Percentiles rank a stretch among this genome's conserved stretches.
phyloP scores from a whole-genome alignment of 2,113 vertebrate genomes.

The Morone saxatilis region DNA sequence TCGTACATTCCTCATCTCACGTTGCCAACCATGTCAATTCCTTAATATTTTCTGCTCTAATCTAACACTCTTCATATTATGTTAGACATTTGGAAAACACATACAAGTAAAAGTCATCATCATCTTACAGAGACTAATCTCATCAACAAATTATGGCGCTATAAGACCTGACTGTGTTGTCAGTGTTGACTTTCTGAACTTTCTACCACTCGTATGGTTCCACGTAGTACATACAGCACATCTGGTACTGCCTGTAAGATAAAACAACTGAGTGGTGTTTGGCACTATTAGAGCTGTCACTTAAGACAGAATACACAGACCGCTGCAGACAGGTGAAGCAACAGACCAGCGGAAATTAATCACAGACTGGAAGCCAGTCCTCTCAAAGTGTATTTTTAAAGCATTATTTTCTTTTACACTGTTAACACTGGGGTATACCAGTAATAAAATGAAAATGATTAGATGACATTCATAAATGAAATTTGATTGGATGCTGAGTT shows the following conservation, averaged over 20 bases:
- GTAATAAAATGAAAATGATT: background rate
- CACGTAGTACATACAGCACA: slow-evolving; percentile 1
- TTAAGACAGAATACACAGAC: background rate
- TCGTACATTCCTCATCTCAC: slow-evolving; percentile 56
- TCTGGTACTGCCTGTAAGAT: slow-evolving; percentile 28
- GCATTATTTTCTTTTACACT: slow-evolving; percentile 2
- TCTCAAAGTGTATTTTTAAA: background rate
- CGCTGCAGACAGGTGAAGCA: slow-evolving; percentile 39
- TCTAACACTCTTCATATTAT: slow-evolving; percentile 9
- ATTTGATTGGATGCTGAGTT: background rate
- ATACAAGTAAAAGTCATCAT: background rate
- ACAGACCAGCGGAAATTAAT: slow-evolving; percentile 16
- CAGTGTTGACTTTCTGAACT: slow-evolving; percentile 14
- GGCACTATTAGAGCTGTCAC: background rate
- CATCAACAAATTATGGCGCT: slow-evolving; percentile 18
- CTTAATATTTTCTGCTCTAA: slow-evolving; percentile 30
- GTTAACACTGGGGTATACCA: background rate
- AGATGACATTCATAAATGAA: background rate
- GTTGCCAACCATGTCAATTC: slow-evolving; percentile 40
- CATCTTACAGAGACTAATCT: slow-evolving; percentile 36
- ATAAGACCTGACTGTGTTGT: background rate
- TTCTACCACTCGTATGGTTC: background rate
- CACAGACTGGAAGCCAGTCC: slow-evolving; percentile 4
- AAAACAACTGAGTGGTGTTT: slow-evolving; percentile 1
- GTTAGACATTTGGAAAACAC: slow-evolving; percentile 26